A percentile compares a stretch with the other conserved stretches of the same genome.
These are phyloP conservation scores for Harlomillsia oculata DNA, from an alignment of 1,140 invertebrate genomes.

Conservation along the genomic window DNA sequence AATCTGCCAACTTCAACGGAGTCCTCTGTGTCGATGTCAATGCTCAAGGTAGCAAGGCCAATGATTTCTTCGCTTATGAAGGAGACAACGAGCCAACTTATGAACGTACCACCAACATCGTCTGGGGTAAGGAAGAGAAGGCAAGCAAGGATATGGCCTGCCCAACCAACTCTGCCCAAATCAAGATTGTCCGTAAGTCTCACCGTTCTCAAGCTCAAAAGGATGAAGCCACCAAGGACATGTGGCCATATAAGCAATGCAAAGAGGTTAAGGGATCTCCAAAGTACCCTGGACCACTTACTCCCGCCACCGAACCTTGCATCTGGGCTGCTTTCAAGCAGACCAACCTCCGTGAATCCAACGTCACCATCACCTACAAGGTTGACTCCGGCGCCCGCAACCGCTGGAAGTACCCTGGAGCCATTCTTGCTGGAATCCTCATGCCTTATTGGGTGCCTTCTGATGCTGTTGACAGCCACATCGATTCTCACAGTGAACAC, in stretches of 20 bases:
- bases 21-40: slow-evolving; percentile 29
- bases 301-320: slow-evolving; percentile 28
- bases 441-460: slow-evolving; percentile 31
- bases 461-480: slow-evolving; percentile 13
- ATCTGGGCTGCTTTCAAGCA: slow-evolving; percentile 32
- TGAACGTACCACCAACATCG: slow-evolving; percentile 28
- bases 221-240: slow-evolving; percentile 20
- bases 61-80: slow-evolving; percentile 30
- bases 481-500: slow-evolving; percentile 10
- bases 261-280: slow-evolving; percentile 9
- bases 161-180: slow-evolving; percentile 20
- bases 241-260: slow-evolving; percentile 34
- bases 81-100: slow-evolving; percentile 29
- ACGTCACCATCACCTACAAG: slow-evolving; percentile 35
- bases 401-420: slow-evolving; percentile 32
- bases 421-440: slow-evolving; percentile 26
- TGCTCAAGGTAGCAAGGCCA: slow-evolving; percentile 4
- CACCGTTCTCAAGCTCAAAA: slow-evolving; percentile 28
- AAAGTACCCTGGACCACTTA: slow-evolving; percentile 27
- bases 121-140: slow-evolving; percentile 21
- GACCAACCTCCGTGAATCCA: slow-evolving; percentile 33
- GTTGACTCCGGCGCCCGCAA: slow-evolving; percentile 32
- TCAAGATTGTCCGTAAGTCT: slow-evolving; percentile 27
- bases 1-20: slow-evolving; percentile 18
- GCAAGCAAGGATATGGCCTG: slow-evolving; percentile 24